phyloP scores from a whole-genome alignment of 2,113 vertebrate species.

The Tyrannus savana region DNA sequence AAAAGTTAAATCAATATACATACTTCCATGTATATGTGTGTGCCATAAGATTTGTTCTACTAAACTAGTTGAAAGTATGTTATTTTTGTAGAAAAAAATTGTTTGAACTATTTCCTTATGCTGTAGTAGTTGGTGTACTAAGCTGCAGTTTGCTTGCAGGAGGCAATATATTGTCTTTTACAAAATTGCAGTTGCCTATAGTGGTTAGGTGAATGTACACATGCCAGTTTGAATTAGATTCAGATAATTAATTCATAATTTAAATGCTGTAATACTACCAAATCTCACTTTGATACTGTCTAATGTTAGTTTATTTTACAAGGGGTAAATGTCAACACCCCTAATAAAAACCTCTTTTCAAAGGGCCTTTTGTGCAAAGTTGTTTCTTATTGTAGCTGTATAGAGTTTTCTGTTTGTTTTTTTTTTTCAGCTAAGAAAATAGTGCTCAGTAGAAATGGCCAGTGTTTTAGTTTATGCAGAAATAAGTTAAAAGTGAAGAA shows the following conservation, averaged over 20 bases:
- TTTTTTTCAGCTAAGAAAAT: neutral
- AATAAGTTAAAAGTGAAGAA: neutral
- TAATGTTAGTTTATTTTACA: neutral
- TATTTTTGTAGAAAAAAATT: neutral
- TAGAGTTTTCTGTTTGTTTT: neutral
- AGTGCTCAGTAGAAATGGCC: neutral
- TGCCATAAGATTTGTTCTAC: neutral
- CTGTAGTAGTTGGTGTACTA: neutral
- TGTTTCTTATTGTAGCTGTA: neutral
- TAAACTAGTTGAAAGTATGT: neutral
- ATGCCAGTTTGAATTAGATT: neutral
- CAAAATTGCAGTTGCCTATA: neutral
- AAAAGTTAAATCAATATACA: neutral
- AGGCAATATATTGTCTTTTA: neutral
- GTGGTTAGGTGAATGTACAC: neutral
- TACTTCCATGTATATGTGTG: neutral
- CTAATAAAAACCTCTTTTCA: neutral
- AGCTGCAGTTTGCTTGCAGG: neutral
- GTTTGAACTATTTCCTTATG: accelerated
- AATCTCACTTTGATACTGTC: neutral
- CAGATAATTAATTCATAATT: neutral
- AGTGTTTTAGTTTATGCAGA: neutral
- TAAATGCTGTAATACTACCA: neutral
- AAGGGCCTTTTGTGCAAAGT: neutral
- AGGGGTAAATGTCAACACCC: neutral